Evolutionary conservation across 2,113 vertebrate species (phyloP).

Genomic region (Dipodomys stephensi): DNA sequence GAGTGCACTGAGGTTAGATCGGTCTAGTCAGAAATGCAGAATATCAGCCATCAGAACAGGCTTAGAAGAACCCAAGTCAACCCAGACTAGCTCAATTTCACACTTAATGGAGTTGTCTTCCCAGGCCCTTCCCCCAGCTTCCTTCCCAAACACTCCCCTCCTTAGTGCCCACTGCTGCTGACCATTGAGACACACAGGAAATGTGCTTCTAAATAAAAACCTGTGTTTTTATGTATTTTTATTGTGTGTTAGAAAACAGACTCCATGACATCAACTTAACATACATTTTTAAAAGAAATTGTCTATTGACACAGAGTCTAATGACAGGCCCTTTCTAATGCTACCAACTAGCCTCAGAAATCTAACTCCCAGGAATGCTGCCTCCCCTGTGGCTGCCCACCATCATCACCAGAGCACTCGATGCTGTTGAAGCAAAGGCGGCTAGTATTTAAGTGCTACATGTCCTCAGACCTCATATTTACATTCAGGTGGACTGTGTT

Average conservation of each 20-base stretch:
- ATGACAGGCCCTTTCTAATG: not conserved
- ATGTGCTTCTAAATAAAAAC: not conserved
- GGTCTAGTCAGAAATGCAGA: not conserved
- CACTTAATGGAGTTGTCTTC: not conserved
- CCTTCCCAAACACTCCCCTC: not conserved
- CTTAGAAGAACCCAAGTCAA: not conserved
- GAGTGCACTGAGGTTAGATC: not conserved
- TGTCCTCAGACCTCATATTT: conserved; percentile 48
- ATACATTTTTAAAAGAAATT: not conserved
- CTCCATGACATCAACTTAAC: not conserved
- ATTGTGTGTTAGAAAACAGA: not conserved
- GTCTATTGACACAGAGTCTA: not conserved
- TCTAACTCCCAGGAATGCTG: not conserved
- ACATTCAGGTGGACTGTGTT: conserved; percentile 40
- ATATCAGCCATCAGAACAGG: not conserved
- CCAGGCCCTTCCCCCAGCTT: not conserved
- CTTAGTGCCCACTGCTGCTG: not conserved
- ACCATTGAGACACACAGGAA: not conserved
- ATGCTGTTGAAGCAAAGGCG: not conserved
- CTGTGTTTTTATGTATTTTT: conserved; percentile 14
- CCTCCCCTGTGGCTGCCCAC: not conserved
- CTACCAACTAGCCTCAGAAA: not conserved
- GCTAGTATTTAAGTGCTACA: conserved; percentile 24
- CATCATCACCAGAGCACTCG: not conserved
- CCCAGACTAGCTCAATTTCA: not conserved